Evolutionary conservation across 1,140 invertebrate genomes (phyloP).

Genomic region (Diorhabda carinulata): DNA sequence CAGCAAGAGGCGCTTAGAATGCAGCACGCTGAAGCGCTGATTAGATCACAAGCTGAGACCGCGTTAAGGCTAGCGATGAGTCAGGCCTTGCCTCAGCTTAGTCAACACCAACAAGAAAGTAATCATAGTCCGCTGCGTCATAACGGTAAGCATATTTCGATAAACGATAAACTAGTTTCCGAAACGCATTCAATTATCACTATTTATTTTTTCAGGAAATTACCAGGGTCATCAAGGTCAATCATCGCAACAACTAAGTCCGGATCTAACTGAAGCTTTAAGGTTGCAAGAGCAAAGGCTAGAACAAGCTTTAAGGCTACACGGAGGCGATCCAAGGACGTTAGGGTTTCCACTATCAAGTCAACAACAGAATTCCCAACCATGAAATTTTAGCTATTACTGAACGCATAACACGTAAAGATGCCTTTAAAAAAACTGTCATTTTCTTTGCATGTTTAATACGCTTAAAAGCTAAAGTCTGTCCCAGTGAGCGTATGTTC

Average conservation of each 20-base stretch:
- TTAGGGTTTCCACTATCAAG: constrained; percentile 59
- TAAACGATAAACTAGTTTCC: constrained; percentile 42
- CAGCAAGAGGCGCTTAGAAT: constrained; percentile 70
- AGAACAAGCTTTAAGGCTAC: constrained; percentile 75
- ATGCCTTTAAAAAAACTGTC: constrained; percentile 5
- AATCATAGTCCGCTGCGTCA: constrained; percentile 42
- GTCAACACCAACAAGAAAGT: constrained; percentile 44
- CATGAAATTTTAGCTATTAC: constrained; percentile 63
- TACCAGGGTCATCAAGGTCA: constrained; percentile 49
- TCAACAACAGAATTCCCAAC: constrained; percentile 53
- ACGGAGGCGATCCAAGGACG: constrained; percentile 62
- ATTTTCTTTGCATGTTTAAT: background rate
- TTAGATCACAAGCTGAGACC: constrained; percentile 78
- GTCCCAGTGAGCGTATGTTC: background rate
- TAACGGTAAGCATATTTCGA: constrained; percentile 41
- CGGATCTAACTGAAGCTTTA: constrained; percentile 65
- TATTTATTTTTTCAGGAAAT: constrained; percentile 50
- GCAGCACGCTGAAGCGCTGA: constrained; percentile 60
- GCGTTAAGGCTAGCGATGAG: constrained; percentile 73
- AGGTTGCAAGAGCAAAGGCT: constrained; percentile 74
- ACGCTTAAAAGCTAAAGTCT: background rate
- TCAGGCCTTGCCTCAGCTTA: constrained; percentile 53
- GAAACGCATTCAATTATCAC: background rate
- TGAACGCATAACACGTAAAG: constrained; percentile 41
- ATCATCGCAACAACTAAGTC: constrained; percentile 53